phyloP scores from a whole-genome alignment of 2,888 invertebrate species.

The Dorcus parallelipipedus region DNA sequence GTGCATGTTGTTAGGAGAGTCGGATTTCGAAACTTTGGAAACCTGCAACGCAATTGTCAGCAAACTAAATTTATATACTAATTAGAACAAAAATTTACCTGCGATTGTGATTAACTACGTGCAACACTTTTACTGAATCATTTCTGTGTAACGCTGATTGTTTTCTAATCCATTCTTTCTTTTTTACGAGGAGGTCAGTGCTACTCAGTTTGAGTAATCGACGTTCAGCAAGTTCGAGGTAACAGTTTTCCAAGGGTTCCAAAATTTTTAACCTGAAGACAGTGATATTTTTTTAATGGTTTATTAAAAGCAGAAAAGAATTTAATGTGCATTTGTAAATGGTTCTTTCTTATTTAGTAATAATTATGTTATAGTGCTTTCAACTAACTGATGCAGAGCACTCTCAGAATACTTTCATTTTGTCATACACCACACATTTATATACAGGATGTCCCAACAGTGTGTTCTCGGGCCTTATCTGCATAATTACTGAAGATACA shows the following conservation, averaged over 20 bases:
- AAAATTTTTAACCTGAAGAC: conserved; percentile 68
- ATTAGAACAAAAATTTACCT: conserved; percentile 15
- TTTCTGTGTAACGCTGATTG: conserved; percentile 46
- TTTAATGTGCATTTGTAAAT: neutral
- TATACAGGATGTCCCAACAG: too few species aligned
- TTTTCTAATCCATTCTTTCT: conserved; percentile 74
- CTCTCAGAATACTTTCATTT: neutral
- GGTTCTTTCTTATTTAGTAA: too few species aligned
- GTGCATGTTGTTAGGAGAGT: conserved; percentile 4
- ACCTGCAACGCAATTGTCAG: neutral
- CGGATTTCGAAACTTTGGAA: conserved; percentile 12
- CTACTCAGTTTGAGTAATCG: conserved; percentile 76
- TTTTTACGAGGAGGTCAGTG: conserved; percentile 71
- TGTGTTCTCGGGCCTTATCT: too few species aligned
- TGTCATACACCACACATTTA: too few species aligned
- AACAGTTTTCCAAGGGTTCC: conserved; percentile 83
- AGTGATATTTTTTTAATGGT: neutral
- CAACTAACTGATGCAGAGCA: too few species aligned
- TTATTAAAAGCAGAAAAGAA: conserved; percentile 2
- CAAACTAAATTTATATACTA: neutral
- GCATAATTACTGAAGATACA: too few species aligned
- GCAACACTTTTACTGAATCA: conserved; percentile 39
- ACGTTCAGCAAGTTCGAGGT: conserved; percentile 85
- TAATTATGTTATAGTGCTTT: too few species aligned
- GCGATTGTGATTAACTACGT: conserved; percentile 31